Base-by-base conservation (phyloP, 2,888 invertebrate species). In the Epirrhoe tristata region DNA sequence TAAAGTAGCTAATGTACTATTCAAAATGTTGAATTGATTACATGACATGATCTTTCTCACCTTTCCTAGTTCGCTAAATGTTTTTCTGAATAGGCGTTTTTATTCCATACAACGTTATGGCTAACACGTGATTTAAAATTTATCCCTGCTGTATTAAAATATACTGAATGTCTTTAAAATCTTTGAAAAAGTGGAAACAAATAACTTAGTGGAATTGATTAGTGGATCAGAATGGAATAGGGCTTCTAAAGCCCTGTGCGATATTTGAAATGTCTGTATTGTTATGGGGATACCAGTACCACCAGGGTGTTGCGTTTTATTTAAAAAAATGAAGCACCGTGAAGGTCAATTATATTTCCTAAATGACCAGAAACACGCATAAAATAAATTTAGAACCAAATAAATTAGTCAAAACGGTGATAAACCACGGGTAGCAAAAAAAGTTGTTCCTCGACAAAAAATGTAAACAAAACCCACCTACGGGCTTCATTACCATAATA, bases 401-500 rank as follows among this genome's bases (percentile, higher is more conserved):
- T 58, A 64, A 61, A 55, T 58, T 61, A 54, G 17, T 31, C 32
- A 63, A 57, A 48, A 57, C 50, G 36, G 14, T 46, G 60, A 64
- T 62, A 66, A 31, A 58, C 62, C 62, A 59, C 65, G 52, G 74
- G 73, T 63, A 63, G 53, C 64, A 66, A 68, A 72, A 70, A 74
- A 75, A 74, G 64, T 71, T 73, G 70, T 71, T 68, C 66, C 72
- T 67, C 57, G 66, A 64, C 54, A 74, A 81, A 78, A 81, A 81
- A 74, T 66, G 74, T 81, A 84, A 83, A 81, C 79, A 83, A 72
- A 74, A 73, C 70, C 59, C 64, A 73, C 66, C 72, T 71, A 70
- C 48, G 56, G 63, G 51, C 50, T 77, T 79, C 48, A 81, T 85
- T 81, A 81, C 66, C 82, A 83, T 83, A 82, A 75, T 74, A 79